These are phyloP conservation scores for Anthonomus grandis DNA, from an alignment of 1,140 invertebrate species.

Conservation along the genomic window DNA sequence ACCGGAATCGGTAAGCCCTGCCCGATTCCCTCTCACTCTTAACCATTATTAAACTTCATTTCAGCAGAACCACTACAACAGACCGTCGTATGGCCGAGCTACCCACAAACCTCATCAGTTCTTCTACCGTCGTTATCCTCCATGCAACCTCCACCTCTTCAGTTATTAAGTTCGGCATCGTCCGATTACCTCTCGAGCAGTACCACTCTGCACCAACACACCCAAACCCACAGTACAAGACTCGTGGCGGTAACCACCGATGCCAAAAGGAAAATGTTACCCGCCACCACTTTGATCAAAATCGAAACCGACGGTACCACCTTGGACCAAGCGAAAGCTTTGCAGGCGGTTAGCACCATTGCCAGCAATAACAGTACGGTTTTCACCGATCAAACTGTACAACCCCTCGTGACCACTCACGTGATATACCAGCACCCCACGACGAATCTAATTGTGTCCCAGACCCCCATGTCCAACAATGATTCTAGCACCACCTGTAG, in stretches of 20 bases:
- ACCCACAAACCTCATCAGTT: constrained; percentile 58
- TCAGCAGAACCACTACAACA: constrained; percentile 70
- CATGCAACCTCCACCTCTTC: constrained; percentile 60
- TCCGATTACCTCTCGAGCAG: constrained; percentile 51
- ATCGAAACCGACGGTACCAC: constrained; percentile 59
- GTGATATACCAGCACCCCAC: constrained; percentile 55
- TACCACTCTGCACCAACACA: constrained; percentile 56
- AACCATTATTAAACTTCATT: neutral
- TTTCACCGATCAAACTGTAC: constrained; percentile 43
- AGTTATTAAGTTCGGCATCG: constrained; percentile 58
- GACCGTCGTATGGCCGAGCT: constrained; percentile 69
- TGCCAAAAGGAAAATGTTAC: constrained; percentile 59
- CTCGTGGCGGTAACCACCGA: constrained; percentile 57
- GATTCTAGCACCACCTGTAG: constrained; percentile 49
- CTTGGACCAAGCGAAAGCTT: constrained; percentile 56
- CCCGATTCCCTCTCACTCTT: constrained; percentile 3
- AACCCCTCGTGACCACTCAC: constrained; percentile 50
- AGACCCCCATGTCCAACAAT: constrained; percentile 28
- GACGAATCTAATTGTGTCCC: constrained; percentile 46
- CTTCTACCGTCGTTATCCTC: constrained; percentile 52
- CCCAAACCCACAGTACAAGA: constrained; percentile 58
- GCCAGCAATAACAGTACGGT: constrained; percentile 53
- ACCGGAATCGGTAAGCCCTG: constrained; percentile 55
- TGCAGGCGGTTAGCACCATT: constrained; percentile 55
- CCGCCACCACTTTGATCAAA: constrained; percentile 61